Conservation (phyloP, 2,888 invertebrate species). For the Phymatocera aterrima region DNA sequence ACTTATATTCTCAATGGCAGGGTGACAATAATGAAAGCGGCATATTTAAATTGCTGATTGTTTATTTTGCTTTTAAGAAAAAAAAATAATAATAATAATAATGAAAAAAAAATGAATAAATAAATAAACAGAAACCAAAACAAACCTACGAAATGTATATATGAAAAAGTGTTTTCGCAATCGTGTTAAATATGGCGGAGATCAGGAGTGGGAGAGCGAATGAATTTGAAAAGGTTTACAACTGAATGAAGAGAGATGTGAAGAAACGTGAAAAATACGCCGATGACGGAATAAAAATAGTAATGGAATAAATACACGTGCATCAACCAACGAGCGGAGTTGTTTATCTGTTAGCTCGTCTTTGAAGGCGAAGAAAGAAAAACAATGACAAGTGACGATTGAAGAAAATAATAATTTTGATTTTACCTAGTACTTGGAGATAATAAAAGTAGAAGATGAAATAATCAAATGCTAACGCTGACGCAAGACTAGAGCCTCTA, state of each 20-base stretch:
- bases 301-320: not conserved
- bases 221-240: not conserved
- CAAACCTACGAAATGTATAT: not conserved
- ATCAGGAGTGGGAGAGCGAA: no score
- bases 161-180: not conserved
- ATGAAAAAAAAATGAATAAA: not conserved
- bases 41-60: no score
- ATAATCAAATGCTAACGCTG: no score
- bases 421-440: not conserved
- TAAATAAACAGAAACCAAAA: not conserved
- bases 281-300: conserved; percentile 8
- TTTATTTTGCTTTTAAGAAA: no score
- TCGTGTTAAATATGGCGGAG: not conserved
- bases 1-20: not conserved
- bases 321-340: not conserved
- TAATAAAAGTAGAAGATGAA: not conserved
- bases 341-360: not conserved
- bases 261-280: not conserved
- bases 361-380: not conserved
- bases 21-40: no score
- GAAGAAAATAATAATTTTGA: conserved; percentile 7
- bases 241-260: not conserved
- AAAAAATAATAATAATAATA: not conserved
- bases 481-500: no score
- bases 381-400: conserved; percentile 12